Evolutionary conservation across 1,140 invertebrate genomes (phyloP), one percentile per base, ranked within the genome.

Genomic region (Panagrolaimus sp.): DNA sequence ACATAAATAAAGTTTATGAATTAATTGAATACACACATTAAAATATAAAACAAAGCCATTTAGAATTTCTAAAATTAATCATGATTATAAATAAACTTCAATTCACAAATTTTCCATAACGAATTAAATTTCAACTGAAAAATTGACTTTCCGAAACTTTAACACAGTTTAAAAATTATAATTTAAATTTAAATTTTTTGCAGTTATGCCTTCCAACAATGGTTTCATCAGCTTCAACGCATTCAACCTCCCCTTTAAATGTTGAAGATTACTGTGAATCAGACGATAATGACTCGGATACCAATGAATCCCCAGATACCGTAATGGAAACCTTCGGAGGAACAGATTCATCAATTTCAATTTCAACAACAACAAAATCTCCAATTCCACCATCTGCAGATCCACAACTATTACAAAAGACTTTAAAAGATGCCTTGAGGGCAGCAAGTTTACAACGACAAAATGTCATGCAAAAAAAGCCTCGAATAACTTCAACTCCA

Each of bases 371-470:
- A 52, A 24, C 48, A 28, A 58, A 58, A 58, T 58, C 52, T 0
- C 52, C 52, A 10, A 28, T 58, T 21, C 52, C 52, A 58, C 52
- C 52, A 28, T 21, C 52, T 0, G 52, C 52, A 5, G 52, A 58
- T 58, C 52, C 52, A 0, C 52, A 58, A 21, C 17, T 58, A 21
- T 4, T 58, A n/a, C 71, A 77, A 63, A 64, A 66, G 55, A 76
- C 74, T 24, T n/a, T 75, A 32, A 69, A 76, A 68, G 73, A 75
- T 68, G 73, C 68, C n/a, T 47, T 75, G 15, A 71, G 66, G 52
- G 65, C 55, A 32, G 69, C 73, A 4, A 47, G 63, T 1, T 43
- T 71, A 14, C 75, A 75, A 43, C 64, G 73, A 46, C 62, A 46
- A 45, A 63, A 52, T 46, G 63, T 43, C 52, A 58, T 63, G 43